Conservation (phyloP, 35 echinoderm and acorn worm species). For the Heliocidaris tuberculata region DNA sequence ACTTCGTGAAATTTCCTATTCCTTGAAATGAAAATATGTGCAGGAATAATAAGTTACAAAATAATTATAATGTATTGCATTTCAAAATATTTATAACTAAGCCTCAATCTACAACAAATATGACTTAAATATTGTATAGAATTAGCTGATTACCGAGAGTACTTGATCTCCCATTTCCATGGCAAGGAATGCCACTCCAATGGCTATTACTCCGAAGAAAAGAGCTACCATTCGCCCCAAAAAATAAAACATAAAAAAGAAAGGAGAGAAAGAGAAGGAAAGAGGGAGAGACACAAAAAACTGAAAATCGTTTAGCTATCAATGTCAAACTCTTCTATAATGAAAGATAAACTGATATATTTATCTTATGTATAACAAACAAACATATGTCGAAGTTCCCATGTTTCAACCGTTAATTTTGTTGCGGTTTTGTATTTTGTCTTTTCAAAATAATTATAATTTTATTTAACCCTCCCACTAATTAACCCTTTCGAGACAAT, state of each 20-base stretch:
- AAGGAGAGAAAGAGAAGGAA: background rate
- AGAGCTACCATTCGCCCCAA: background rate
- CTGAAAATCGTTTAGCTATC: no score
- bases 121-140: no score
- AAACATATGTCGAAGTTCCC: background rate
- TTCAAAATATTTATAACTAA: no score
- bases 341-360: background rate
- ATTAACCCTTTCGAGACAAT: no score
- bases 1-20: background rate
- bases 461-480: no score
- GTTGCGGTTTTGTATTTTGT: no score
- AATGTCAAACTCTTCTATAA: no score
- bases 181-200: slow-evolving; percentile 13
- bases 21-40: background rate
- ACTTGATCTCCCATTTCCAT: slow-evolving; percentile 23
- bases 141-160: background rate
- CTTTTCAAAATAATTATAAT: no score
- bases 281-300: no score
- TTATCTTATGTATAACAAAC: background rate
- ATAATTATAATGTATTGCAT: no score
- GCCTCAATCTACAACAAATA: no score
- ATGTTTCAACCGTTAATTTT: background rate
- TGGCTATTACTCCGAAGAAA: background rate
- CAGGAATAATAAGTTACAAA: background rate
- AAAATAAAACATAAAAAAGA: background rate